These are phyloP conservation scores for Sphecodes monilicornis DNA, from an alignment of 2,888 invertebrate species.

Conservation along the genomic window DNA sequence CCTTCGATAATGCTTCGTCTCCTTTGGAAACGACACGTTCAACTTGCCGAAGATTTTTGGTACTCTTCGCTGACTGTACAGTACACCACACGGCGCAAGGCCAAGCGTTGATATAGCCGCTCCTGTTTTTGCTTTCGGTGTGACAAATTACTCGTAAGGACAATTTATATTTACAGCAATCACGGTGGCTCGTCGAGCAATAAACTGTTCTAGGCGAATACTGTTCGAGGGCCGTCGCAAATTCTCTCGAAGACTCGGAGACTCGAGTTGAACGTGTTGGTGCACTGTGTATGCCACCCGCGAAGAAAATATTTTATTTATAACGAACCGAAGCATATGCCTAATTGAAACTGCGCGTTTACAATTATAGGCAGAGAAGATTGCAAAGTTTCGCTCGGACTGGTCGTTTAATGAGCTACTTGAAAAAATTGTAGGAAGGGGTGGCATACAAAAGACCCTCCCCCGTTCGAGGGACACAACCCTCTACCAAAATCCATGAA, in stretches of 20 bases:
- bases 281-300: background rate
- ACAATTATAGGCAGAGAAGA: background rate
- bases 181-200: background rate
- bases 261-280: constrained; percentile 9
- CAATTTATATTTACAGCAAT: constrained; percentile 2
- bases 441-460: background rate
- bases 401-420: background rate
- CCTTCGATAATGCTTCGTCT: background rate
- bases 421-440: background rate
- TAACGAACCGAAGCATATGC: background rate
- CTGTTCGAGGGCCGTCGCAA: background rate
- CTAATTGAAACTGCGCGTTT: too few relatives aligned
- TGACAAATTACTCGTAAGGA: constrained; percentile 5
- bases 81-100: background rate
- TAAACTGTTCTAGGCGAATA: background rate
- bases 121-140: background rate
- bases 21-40: background rate
- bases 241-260: background rate
- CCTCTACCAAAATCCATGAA: background rate
- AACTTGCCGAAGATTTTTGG: background rate
- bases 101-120: background rate
- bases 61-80: constrained; percentile 26
- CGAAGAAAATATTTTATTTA: background rate
- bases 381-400: too few relatives aligned
- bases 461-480: background rate